Evolutionary conservation across 2,888 invertebrate species (phyloP).

Genomic region (Oscheius sp.): DNA sequence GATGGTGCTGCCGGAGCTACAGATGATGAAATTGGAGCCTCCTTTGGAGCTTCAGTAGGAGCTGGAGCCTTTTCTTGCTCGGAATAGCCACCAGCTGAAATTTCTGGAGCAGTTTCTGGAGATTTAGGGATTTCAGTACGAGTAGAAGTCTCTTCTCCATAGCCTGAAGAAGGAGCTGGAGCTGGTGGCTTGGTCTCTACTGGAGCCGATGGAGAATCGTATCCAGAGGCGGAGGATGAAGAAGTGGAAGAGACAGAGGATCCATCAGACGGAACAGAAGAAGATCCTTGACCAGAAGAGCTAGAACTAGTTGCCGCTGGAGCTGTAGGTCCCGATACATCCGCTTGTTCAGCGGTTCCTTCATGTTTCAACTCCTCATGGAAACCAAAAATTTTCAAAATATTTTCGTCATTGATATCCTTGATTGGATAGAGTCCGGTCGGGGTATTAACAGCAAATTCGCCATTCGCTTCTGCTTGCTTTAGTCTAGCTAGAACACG

Average conservation of each 20-base stretch:
- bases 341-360: not conserved
- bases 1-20: not conserved
- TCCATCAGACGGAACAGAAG: not conserved
- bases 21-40: not conserved
- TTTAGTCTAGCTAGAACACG: constrained; percentile 40
- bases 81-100: constrained; percentile 8
- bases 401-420: constrained; percentile 49
- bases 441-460: constrained; percentile 55
- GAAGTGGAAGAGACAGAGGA: constrained; percentile 22
- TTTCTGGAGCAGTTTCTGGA: not conserved
- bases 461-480: constrained; percentile 47
- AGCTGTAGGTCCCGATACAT: constrained; percentile 3
- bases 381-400: not conserved
- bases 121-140: not conserved
- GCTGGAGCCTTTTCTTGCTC: constrained; percentile 9
- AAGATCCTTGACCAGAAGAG: not conserved
- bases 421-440: constrained; percentile 55
- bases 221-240: constrained; percentile 14
- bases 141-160: not conserved
- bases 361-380: constrained; percentile 11
- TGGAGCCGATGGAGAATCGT: constrained; percentile 23
- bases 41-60: not conserved
- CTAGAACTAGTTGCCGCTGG: too few relatives aligned
- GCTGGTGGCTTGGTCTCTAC: not conserved
- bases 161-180: not conserved